A percentile compares a stretch with the other conserved stretches of the same genome.
Conservation (phyloP, 2,113 vertebrate genomes). For the Sprattus sprattus region DNA sequence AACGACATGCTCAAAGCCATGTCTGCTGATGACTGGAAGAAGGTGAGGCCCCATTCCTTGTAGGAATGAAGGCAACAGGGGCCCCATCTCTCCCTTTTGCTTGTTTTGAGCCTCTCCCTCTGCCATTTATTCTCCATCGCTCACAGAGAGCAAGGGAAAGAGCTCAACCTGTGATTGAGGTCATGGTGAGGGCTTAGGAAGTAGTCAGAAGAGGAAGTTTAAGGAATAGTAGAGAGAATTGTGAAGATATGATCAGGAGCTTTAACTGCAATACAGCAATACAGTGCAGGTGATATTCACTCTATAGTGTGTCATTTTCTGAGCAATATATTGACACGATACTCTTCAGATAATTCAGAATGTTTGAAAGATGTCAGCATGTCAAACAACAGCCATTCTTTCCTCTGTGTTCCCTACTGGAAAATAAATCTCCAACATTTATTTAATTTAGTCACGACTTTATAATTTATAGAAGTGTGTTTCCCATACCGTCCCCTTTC, state of each 20-base stretch:
- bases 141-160: not conserved
- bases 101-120: not conserved
- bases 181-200: too few species aligned
- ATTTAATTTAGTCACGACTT: not conserved
- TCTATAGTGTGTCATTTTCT: not conserved
- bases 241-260: not conserved
- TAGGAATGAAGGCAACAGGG: constrained; percentile 62
- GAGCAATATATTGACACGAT: not conserved
- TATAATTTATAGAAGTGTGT: not conserved
- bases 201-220: not conserved
- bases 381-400: not conserved
- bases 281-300: not conserved
- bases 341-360: not conserved
- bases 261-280: too few species aligned
- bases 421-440: not conserved
- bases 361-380: not conserved
- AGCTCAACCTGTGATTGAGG: not conserved
- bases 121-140: constrained; percentile 35
- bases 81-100: constrained; percentile 52
- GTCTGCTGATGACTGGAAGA: constrained; percentile 91
- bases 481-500: not conserved
- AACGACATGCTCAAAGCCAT: constrained; percentile 78
- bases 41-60: constrained; percentile 69
- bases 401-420: not conserved
- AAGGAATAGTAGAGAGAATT: not conserved